phyloP scores from a whole-genome alignment of 2,888 invertebrate species.

The Meteorus cinctellus region DNA sequence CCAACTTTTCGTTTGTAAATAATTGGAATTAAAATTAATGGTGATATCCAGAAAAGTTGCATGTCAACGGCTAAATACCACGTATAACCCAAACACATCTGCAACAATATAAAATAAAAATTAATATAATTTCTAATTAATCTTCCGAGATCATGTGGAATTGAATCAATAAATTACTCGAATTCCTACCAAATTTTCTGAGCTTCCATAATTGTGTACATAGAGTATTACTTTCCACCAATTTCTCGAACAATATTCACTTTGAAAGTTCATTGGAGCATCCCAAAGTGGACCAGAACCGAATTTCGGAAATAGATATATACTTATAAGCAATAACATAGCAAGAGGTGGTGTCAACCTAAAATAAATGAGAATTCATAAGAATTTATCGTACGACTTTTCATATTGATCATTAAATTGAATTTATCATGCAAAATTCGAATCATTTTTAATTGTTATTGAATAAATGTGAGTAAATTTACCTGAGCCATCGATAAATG shows the following conservation, averaged over 20 bases:
- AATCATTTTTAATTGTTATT: too few relatives aligned
- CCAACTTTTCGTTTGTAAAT: conserved; percentile 71
- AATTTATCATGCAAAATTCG: too few relatives aligned
- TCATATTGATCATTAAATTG: too few relatives aligned
- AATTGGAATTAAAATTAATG: conserved; percentile 75
- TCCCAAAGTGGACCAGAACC: conserved; percentile 75
- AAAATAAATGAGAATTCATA: conserved; percentile 20
- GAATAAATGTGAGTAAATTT: conserved; percentile 35
- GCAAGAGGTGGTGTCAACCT: conserved; percentile 77
- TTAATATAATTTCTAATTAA: too few relatives aligned
- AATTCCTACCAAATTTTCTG: conserved; percentile 64
- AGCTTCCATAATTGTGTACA: conserved; percentile 74
- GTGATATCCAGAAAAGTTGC: conserved; percentile 76
- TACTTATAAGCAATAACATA: conserved; percentile 74
- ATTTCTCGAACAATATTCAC: conserved; percentile 68
- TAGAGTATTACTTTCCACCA: conserved; percentile 76
- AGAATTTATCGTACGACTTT: background rate
- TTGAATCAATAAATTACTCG: conserved; percentile 36
- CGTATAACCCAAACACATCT: conserved; percentile 75
- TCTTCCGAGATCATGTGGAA: too few relatives aligned
- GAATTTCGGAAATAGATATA: conserved; percentile 74
- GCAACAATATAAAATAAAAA: conserved; percentile 62
- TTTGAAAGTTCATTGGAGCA: conserved; percentile 44
- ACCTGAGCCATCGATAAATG: conserved; percentile 74
- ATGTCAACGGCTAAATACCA: conserved; percentile 79